Evolutionary conservation across 2,113 vertebrate genomes (phyloP), one percentile per base, ranked within the genome.

Genomic region (Gasterosteus nipponicus): DNA sequence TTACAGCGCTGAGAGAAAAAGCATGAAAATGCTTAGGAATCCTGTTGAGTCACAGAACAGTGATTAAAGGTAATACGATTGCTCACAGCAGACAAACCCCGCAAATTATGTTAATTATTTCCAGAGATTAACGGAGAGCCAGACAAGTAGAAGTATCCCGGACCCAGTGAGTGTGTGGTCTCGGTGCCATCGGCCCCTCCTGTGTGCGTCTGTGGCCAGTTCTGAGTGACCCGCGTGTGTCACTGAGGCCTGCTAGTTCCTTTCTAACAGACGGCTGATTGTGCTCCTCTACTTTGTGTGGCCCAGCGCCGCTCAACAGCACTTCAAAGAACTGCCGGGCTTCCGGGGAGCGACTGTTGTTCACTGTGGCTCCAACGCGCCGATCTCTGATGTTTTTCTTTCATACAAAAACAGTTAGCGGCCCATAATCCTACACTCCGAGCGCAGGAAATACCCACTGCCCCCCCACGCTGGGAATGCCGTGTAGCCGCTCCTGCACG

Each of bases 261-360:
- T 92, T 88, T 92, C 91, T 89, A 94, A 95, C 95, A 93, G 93
- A 93, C 89, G 91, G 94, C 51, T 87, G 88, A 92, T 95, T 95
- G 94, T 94, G 91, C 91, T 92, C 29, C 81, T 93, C 82, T 88
- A 82, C 86, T 86, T 75, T 87, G 94, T 94, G 93, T 93, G 94
- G 93, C 77, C 90, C 90, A 14, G 64, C 79, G 73, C 85, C 75
- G 88, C 94, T 87, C 89, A 86, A 86, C 93, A 94, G 93, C 94
- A 94, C 80, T 77, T 91, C 82, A 95, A 94, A 87, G 86, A 66
- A 29, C 92, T 91, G 82, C 71, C 93, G 89, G 91, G 89, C 90
- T 92, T 93, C 92, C 56, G 74, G 73, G 88, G 92, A 92, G 85
- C 80, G 19, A 38, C 82, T 80, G 74, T 89, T 90, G 88, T 89